phyloP scores from a whole-genome alignment of 2,888 invertebrate genomes.

The Coronaproctus castanopsis region DNA sequence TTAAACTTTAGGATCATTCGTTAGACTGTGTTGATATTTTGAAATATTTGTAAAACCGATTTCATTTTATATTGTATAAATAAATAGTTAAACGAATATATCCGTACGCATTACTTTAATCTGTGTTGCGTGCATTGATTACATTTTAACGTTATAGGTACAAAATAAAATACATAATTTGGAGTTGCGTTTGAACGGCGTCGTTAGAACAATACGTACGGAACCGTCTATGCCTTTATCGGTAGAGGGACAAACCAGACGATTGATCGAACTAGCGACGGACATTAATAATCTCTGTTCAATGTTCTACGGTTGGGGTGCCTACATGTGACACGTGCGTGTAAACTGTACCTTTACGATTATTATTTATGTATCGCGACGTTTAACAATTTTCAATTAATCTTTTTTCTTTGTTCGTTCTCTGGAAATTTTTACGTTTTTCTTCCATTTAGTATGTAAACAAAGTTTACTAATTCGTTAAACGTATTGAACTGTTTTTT shows the following conservation, averaged over 20 bases:
- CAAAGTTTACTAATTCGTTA: too few species aligned
- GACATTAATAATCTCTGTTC: constrained; percentile 69
- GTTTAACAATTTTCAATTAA: not conserved
- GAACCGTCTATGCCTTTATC: constrained; percentile 43
- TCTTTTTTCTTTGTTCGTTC: not conserved
- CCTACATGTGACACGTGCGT: constrained; percentile 31
- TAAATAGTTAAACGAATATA: too few species aligned
- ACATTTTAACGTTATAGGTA: too few species aligned
- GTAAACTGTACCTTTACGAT: not conserved
- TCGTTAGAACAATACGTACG: constrained; percentile 14
- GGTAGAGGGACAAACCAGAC: constrained; percentile 83
- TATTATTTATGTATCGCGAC: not conserved
- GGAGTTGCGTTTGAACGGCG: constrained; percentile 53
- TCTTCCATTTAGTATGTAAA: too few species aligned
- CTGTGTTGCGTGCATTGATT: too few species aligned
- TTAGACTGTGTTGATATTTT: too few species aligned
- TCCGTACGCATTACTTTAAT: too few species aligned
- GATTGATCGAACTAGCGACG: constrained; percentile 78
- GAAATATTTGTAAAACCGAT: too few species aligned
- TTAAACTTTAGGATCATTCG: too few species aligned
- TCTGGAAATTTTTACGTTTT: too few species aligned
- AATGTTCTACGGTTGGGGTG: constrained; percentile 96
- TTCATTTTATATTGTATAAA: too few species aligned
- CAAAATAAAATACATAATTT: constrained; percentile 36
- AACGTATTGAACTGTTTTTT: too few species aligned